Evolutionary conservation across 64 coral and sea anemone species (phyloP), one percentile per base, ranked within the genome.

Genomic region (Platygyra sinensis): DNA sequence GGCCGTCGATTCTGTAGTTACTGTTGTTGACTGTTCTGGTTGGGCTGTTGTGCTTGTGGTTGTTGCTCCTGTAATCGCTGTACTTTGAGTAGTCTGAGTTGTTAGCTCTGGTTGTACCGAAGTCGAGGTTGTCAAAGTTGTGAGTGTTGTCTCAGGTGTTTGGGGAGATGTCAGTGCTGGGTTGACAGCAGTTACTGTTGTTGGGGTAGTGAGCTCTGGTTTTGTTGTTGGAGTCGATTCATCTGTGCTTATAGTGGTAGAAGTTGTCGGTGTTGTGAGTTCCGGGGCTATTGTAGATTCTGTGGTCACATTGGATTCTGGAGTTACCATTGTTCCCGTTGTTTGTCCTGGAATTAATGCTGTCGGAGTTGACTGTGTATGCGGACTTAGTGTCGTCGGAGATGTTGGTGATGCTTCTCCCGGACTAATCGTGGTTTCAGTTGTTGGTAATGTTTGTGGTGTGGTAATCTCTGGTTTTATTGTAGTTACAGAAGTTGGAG

Each of bases 301-400:
- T 75, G 33, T 75, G 4, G 36, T 14, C 18, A 42, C 6, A 42
- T 16, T 12, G 32, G 73, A 75, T 22, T 22, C 31, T 78, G 76
- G 24, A 78, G 76, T 51, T 25, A 8, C 63, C 19, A 49, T 78
- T 52, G 76, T 78, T 54, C 24, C 24, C 10, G 76, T 78, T 25
- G 76, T 78, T 78, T 78, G 27, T 42, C 33, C 76, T 55, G 76
- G 50, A 54, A 19, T 76, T 19, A 76, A 33, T 12, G 74, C 50
- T 49, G 74, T 76, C 30, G 32, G 9, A 51, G 74, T 46, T 50
- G 74, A 12, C 8, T 42, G 36, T 50, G 74, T 77, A 16, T 76
- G 17, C 3, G 74, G 74, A 38, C 20, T 38, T 18, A 49, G 4
- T 42, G 74, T 42, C 18, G 74, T 76, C 20, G 19, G 2, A 77